Percentiles rank a stretch among this genome's conserved stretches.
Evolutionary conservation across 1,140 invertebrate species (phyloP).

Genomic region (Calycopis cecrops): DNA sequence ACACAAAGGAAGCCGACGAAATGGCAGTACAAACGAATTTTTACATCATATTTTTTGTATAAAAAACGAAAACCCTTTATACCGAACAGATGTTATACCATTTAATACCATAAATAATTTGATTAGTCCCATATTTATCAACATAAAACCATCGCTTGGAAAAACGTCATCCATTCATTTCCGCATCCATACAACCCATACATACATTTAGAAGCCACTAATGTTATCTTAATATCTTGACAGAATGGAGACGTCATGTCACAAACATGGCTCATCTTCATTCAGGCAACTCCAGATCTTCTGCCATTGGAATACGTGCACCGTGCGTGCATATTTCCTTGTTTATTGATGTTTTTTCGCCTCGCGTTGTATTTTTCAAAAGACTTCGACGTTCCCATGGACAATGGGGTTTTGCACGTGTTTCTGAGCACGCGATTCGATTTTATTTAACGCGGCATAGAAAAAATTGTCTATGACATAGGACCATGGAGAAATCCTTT

Average conservation of each 20-base stretch:
- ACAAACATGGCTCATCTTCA: conserved; percentile 18
- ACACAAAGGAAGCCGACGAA: too few relatives aligned
- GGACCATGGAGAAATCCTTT: neutral
- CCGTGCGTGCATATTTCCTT: conserved; percentile 33
- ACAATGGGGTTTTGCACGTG: conserved; percentile 54
- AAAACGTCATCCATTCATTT: conserved; percentile 66
- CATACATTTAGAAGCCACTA: conserved; percentile 70
- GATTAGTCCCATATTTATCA: conserved; percentile 73
- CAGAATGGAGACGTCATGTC: conserved; percentile 54
- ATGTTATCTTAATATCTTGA: conserved; percentile 69
- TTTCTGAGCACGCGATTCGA: conserved; percentile 57
- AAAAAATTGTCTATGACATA: conserved; percentile 10
- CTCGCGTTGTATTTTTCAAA: conserved; percentile 50
- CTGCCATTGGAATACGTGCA: conserved; percentile 13
- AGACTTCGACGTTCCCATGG: conserved; percentile 38
- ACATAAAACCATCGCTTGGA: conserved; percentile 56
- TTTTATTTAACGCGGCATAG: conserved; percentile 5
- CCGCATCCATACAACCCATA: conserved; percentile 38
- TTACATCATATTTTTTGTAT: too few relatives aligned
- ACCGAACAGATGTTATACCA: conserved; percentile 60
- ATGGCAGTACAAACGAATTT: too few relatives aligned
- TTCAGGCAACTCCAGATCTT: conserved; percentile 25
- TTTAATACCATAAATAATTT: conserved; percentile 73
- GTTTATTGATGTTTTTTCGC: conserved; percentile 53
- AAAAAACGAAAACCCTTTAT: conserved; percentile 32